These are phyloP conservation scores for Capitulum mitella DNA, from an alignment of 2,888 invertebrate genomes.

Conservation along the genomic window DNA sequence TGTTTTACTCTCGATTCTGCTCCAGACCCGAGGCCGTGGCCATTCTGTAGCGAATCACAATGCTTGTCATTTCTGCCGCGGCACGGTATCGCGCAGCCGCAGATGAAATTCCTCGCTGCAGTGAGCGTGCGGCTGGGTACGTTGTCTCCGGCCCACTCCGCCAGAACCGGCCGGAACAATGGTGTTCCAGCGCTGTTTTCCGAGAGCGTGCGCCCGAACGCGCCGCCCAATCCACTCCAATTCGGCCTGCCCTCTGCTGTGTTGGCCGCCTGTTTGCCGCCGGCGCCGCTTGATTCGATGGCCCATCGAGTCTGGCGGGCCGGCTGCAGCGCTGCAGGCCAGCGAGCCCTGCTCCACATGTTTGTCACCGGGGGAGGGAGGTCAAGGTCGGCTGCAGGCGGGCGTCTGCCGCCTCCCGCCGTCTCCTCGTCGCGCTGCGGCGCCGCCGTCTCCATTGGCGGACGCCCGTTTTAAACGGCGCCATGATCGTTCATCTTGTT, in stretches of 20 bases:
- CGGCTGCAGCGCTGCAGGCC: not conserved
- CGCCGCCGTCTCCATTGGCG: not conserved
- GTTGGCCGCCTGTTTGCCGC: not conserved
- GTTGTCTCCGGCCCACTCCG: too few relatives aligned
- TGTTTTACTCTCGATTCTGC: too few relatives aligned
- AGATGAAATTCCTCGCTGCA: too few relatives aligned
- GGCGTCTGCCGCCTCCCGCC: not conserved
- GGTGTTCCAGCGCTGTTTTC: not conserved
- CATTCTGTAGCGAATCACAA: too few relatives aligned
- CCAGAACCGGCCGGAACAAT: too few relatives aligned
- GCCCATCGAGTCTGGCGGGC: not conserved
- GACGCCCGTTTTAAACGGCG: not conserved
- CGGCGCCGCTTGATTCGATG: not conserved
- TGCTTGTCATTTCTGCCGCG: too few relatives aligned
- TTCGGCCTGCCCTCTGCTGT: not conserved
- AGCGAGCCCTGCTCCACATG: not conserved
- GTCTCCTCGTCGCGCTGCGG: not conserved
- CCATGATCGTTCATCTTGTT: conserved; percentile 19
- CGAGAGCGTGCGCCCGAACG: not conserved
- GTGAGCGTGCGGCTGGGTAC: too few relatives aligned
- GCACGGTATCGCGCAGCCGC: too few relatives aligned
- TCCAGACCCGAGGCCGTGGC: too few relatives aligned
- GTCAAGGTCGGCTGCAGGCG: not conserved
- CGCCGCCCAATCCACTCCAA: not conserved
- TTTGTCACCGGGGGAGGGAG: not conserved